These are phyloP conservation scores for Colostygia pectinataria DNA, from an alignment of 2,888 invertebrate genomes.

Conservation along the genomic window DNA sequence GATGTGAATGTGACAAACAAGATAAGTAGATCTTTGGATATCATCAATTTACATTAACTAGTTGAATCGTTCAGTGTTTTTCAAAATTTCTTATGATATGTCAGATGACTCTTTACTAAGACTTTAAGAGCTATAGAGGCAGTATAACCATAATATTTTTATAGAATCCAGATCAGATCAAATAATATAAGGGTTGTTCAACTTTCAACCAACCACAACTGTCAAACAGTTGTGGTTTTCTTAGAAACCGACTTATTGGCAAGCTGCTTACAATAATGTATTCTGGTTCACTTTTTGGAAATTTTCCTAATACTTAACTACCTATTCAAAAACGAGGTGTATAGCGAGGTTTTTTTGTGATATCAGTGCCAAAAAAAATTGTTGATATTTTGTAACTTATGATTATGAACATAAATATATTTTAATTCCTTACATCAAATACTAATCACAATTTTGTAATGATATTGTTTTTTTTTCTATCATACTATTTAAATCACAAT, in stretches of 20 bases:
- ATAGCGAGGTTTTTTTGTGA: too few species aligned
- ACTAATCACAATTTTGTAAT: conserved; percentile 20
- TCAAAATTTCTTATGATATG: conserved; percentile 49
- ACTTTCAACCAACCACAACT: too few species aligned
- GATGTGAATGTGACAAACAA: conserved; percentile 1
- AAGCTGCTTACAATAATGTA: too few species aligned
- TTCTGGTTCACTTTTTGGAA: too few species aligned
- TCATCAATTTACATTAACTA: conserved; percentile 35
- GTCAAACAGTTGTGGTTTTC: too few species aligned
- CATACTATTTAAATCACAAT: conserved; percentile 19
- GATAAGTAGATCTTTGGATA: conserved; percentile 38
- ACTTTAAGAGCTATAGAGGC: too few species aligned
- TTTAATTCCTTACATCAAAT: conserved; percentile 8
- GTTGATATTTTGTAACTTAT: conserved; percentile 4
- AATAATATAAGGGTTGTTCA: too few species aligned
- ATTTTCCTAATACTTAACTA: too few species aligned
- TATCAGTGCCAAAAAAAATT: not conserved
- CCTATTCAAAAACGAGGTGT: too few species aligned
- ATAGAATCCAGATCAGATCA: not conserved
- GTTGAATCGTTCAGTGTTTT: conserved; percentile 26
- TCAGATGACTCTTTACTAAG: too few species aligned
- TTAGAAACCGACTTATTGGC: too few species aligned
- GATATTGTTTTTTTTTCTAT: conserved; percentile 15
- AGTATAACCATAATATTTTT: not conserved
- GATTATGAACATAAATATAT: conserved; percentile 3